phyloP scores from a whole-genome alignment of 2,797 vertebrate species.

The Chrysocyon brachyurus region DNA sequence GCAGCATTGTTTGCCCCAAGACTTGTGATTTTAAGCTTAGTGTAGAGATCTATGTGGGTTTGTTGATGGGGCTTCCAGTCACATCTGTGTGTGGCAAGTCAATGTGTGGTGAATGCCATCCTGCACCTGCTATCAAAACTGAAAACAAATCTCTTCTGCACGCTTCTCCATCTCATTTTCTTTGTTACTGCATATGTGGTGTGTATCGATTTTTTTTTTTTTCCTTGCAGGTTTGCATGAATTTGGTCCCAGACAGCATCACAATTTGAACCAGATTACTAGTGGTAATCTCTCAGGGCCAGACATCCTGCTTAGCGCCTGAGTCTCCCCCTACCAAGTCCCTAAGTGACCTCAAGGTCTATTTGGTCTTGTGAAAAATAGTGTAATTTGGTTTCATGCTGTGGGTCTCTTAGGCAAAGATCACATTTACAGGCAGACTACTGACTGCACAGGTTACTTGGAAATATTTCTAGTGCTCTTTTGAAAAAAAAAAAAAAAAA shows the following conservation, averaged over 20 bases:
- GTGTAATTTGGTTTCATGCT: conserved; percentile 1
- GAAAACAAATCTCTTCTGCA: not conserved
- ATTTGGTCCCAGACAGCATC: not conserved
- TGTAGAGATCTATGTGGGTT: not conserved
- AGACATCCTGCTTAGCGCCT: not conserved
- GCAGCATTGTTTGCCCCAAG: not conserved
- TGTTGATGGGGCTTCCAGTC: not conserved
- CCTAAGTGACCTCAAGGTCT: not conserved
- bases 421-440: not conserved
- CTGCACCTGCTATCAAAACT: not conserved
- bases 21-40: not conserved
- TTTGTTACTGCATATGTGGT: not conserved
- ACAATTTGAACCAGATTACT: not conserved
- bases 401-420: not conserved
- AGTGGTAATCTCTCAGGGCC: not conserved
- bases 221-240: conserved; percentile 19
- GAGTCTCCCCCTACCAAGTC: not conserved
- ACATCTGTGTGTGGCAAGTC: not conserved
- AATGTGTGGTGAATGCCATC: not conserved
- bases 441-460: not conserved
- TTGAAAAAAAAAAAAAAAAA: not conserved
- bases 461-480: conserved; percentile 37
- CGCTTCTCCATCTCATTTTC: not conserved
- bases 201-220: not conserved
- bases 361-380: conserved; percentile 18